Evolutionary conservation across 1,140 invertebrate species (phyloP).

Genomic region (Drosophila gunungcola): DNA sequence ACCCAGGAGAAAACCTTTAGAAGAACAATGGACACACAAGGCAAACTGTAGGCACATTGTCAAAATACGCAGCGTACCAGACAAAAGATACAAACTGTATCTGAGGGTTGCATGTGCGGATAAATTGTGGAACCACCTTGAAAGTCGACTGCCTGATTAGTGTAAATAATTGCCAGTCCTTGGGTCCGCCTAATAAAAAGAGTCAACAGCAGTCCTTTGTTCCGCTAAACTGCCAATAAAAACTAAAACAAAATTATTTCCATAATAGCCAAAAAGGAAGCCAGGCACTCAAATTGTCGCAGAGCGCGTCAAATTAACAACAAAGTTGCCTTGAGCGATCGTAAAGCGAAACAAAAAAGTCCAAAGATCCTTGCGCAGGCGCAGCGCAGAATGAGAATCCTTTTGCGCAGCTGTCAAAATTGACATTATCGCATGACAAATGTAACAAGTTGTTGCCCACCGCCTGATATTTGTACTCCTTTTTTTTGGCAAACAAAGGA

Average conservation of each 20-base stretch:
- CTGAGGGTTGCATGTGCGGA: conserved; percentile 47
- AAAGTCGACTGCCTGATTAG: conserved; percentile 68
- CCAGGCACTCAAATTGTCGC: conserved; percentile 55
- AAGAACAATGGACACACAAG: conserved; percentile 47
- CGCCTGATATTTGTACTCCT: conserved; percentile 28
- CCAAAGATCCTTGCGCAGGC: conserved; percentile 26
- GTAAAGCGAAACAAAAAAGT: conserved; percentile 33
- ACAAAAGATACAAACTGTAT: conserved; percentile 46
- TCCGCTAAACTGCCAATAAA: conserved; percentile 81
- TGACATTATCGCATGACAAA: conserved; percentile 84
- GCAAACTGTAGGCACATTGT: conserved; percentile 71
- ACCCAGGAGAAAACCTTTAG: conserved; percentile 37
- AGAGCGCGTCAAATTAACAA: conserved; percentile 77
- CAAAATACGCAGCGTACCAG: conserved; percentile 71
- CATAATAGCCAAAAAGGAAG: conserved; percentile 51
- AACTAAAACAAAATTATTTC: conserved; percentile 82
- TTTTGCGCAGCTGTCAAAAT: conserved; percentile 80
- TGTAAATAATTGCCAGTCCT: conserved; percentile 76
- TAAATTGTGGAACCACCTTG: conserved; percentile 44
- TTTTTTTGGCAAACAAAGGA: conserved; percentile 59
- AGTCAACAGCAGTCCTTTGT: conserved; percentile 65
- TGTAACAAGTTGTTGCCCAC: conserved; percentile 79
- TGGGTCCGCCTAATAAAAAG: conserved; percentile 48
- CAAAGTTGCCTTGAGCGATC: conserved; percentile 73
- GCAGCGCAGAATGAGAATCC: conserved; percentile 40